Conservation (phyloP, 2,113 vertebrate genomes). For the Aphyosemion australe region DNA sequence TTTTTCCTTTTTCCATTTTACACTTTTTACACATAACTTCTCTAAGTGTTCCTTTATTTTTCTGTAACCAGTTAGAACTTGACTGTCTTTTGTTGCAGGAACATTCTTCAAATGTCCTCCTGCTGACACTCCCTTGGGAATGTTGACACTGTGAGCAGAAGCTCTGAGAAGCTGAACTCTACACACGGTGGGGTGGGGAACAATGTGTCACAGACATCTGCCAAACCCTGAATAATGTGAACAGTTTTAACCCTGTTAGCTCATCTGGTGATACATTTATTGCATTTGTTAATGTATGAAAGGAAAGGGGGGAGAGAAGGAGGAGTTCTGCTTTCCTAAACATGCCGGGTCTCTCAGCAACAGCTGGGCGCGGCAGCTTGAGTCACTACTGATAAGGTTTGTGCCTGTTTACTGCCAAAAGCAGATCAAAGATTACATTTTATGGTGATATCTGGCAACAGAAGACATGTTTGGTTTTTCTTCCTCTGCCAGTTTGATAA, state of each 20-base stretch:
- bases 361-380: background rate
- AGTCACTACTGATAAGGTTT: background rate
- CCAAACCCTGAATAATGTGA: background rate
- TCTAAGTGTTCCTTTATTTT: background rate
- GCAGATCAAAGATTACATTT: background rate
- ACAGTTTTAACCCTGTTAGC: background rate
- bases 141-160: slow-evolving; percentile 7
- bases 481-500: background rate
- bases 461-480: background rate
- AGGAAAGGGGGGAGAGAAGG: no score
- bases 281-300: no score
- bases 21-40: no score
- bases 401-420: background rate
- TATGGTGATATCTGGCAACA: background rate
- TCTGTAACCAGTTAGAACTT: background rate
- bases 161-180: slow-evolving; percentile 29
- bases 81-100: background rate
- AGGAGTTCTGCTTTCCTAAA: background rate
- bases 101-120: background rate
- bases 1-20: no score
- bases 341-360: slow-evolving; percentile 21
- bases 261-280: background rate
- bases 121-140: no score
- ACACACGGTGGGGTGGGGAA: slow-evolving; percentile 6
- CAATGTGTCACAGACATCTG: slow-evolving; percentile 35